Percentiles rank a stretch among this genome's conserved stretches.
Evolutionary conservation across 2,797 vertebrate species (phyloP).

Genomic region (Lepus townsendii): DNA sequence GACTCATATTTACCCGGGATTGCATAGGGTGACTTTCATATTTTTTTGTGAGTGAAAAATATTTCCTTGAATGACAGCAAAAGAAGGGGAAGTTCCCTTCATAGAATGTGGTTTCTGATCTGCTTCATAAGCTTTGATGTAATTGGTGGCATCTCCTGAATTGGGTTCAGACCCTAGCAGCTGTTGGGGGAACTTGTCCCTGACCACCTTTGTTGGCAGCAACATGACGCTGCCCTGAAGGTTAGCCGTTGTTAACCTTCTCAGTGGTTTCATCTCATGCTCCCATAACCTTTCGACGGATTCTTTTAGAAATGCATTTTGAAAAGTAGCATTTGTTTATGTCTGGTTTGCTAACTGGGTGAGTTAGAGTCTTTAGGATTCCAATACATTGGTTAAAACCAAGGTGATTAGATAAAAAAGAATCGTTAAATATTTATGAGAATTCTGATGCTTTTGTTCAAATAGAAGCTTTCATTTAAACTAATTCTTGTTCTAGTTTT

Average conservation of each 20-base stretch:
- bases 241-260: background rate
- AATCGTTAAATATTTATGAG: conserved; percentile 54
- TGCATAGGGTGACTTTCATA: background rate
- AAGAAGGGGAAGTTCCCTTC: conserved; percentile 9
- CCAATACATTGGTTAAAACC: background rate
- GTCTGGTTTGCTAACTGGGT: conserved; percentile 44
- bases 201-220: conserved; percentile 52
- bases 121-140: conserved; percentile 32
- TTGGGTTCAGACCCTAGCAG: conserved; percentile 22
- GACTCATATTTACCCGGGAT: conserved; percentile 58
- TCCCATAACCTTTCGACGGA: background rate
- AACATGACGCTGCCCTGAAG: background rate
- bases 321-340: conserved; percentile 67
- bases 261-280: conserved; percentile 15
- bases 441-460: conserved; percentile 52
- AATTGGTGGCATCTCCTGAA: conserved; percentile 48
- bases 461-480: conserved; percentile 51
- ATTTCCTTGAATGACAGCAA: conserved; percentile 44
- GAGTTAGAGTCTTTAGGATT: conserved; percentile 45
- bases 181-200: conserved; percentile 18
- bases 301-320: conserved; percentile 50
- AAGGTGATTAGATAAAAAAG: conserved; percentile 36
- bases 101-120: conserved; percentile 41
- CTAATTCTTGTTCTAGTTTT: conserved; percentile 56
- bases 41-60: conserved; percentile 13